These are phyloP conservation scores for Agonopterix subpropinquella DNA, from an alignment of 2,888 invertebrate species.

Conservation along the genomic window DNA sequence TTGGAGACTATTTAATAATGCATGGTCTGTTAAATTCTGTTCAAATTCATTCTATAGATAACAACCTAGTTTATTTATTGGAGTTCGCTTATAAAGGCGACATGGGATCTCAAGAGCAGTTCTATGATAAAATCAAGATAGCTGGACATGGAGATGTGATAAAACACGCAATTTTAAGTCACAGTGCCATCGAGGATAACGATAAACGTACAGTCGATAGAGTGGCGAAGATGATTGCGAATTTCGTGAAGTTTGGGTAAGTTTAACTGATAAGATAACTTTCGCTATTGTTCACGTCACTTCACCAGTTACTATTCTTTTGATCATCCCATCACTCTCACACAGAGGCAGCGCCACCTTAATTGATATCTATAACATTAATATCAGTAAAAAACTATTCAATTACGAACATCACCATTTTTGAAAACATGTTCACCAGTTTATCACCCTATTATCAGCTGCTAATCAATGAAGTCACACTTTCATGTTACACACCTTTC, in stretches of 20 bases:
- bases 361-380: no score
- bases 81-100: conserved; percentile 30
- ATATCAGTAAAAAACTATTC: no score
- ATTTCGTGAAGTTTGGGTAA: conserved; percentile 30
- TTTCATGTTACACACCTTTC: background rate
- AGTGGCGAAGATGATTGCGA: conserved; percentile 20
- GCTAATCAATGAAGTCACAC: no score
- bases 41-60: conserved; percentile 14
- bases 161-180: conserved; percentile 23
- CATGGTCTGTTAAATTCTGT: conserved; percentile 23
- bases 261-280: conserved; percentile 10
- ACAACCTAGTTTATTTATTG: conserved; percentile 25
- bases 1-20: conserved; percentile 25
- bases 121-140: conserved; percentile 15
- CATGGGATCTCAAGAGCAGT: conserved; percentile 19
- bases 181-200: conserved; percentile 3
- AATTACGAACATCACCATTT: no score
- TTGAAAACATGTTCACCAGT: background rate
- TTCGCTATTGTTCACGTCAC: no score
- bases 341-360: background rate
- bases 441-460: background rate
- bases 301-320: background rate
- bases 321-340: background rate
- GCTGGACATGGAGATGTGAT: conserved; percentile 30
- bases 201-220: conserved; percentile 21